Base-by-base conservation (phyloP, 2,888 invertebrate species). In the Carabus problematicus region DNA sequence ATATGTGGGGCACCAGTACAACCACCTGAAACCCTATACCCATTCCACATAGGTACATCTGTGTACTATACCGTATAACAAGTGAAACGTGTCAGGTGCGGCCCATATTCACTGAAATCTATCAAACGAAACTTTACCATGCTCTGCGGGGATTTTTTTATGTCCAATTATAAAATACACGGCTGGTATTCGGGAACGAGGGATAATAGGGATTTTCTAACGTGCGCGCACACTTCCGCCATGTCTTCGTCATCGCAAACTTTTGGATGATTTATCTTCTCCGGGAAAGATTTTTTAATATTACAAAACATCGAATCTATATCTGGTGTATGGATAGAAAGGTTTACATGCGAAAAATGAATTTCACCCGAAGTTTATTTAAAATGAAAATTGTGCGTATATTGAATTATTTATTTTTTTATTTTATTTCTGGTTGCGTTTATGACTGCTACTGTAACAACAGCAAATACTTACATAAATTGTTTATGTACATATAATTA, bases 111-210 rank as follows among this genome's bases (percentile, higher is more conserved):
- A 52, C 16, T 52, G 18, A 52, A 52, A 52, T 52, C 52, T 52
- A 52, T 52, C 52, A 52, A 52, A 19, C 52, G 52, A 52, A 52
- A 12, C 9, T 52, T 52, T 19, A 52, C 52, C 52, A 52, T 19
- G 18, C 29, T 29, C 29, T 29, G 29, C 14, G 52, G 52, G 19
- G 16, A 42, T 42, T 60, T 62, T 62, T 62, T 49, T 39, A 62
- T 52, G 62, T 62, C 52, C 62, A 62, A 49, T 62, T 62, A 62
- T 52, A 62, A 62, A 62, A 49, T 62, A 62, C 62, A 62, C n/a
- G 41, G 8, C 40, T 52, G 40, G 49, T 40, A 39, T 39, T 29
- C 11, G 16, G 59, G 29, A 56, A 56, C n/a, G 40, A 9, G 56
- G 39, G 40, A 59, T 59, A 59, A 59, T 59, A 59, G 16, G 39